Evolutionary conservation across 2,888 invertebrate genomes (phyloP).

Genomic region (Dasypolia templi): DNA sequence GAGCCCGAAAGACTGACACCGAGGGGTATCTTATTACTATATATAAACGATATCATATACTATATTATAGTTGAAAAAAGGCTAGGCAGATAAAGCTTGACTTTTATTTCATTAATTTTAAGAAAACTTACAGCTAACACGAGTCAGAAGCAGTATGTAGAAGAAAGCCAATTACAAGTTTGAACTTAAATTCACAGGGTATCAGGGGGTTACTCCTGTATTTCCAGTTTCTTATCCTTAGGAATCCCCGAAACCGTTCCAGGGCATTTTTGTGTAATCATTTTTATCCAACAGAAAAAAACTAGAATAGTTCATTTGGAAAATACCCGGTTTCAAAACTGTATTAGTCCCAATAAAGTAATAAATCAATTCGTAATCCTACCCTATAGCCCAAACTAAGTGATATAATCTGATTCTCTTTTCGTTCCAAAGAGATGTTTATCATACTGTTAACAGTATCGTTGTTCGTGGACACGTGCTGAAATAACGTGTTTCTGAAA

Average conservation of each 20-base stretch:
- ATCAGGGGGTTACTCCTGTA: not conserved
- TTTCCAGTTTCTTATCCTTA: not conserved
- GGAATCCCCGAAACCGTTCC: not conserved
- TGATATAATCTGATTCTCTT: conserved; percentile 3
- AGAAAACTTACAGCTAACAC: too few relatives aligned
- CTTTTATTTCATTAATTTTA: too few relatives aligned
- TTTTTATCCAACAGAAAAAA: not conserved
- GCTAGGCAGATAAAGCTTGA: not conserved
- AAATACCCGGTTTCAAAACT: not conserved
- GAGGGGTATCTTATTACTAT: not conserved
- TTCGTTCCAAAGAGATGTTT: conserved; percentile 19
- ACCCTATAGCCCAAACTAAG: not conserved
- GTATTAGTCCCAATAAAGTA: not conserved
- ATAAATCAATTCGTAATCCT: conserved; percentile 20
- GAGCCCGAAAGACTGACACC: not conserved
- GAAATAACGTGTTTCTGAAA: conserved; percentile 25
- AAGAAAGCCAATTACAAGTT: too few relatives aligned
- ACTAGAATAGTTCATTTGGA: not conserved
- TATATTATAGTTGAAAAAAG: not conserved
- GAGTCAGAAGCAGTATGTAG: too few relatives aligned
- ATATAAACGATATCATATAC: too few relatives aligned
- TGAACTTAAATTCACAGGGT: too few relatives aligned
- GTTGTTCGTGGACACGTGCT: conserved; percentile 26
- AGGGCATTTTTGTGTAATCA: not conserved
- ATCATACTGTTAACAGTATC: conserved; percentile 1